These are phyloP conservation scores for Sarotherodon lohbergeri DNA, from an alignment of 2,113 vertebrate species.

Conservation along the genomic window DNA sequence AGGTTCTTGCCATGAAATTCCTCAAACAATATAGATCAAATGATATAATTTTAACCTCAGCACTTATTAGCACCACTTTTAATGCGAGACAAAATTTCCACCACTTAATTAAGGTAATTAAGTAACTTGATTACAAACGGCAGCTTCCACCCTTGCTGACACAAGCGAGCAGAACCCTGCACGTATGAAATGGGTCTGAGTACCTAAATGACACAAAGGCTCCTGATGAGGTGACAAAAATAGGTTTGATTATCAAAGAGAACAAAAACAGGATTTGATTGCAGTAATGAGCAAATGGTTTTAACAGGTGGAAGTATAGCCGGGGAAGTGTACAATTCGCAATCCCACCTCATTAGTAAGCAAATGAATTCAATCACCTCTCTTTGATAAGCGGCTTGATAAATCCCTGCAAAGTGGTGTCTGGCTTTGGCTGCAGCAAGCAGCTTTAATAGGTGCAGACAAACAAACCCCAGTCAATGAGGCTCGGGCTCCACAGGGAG, in stretches of 20 bases:
- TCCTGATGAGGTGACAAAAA: slow-evolving; percentile 43
- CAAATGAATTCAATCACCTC: slow-evolving; percentile 63
- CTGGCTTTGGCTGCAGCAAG: slow-evolving; percentile 33
- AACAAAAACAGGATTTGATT: slow-evolving; percentile 39
- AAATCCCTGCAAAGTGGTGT: slow-evolving; percentile 52
- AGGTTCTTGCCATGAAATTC: background rate
- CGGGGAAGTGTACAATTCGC: slow-evolving; percentile 28
- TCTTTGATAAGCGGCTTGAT: slow-evolving; percentile 49
- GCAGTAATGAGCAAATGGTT: slow-evolving; percentile 40
- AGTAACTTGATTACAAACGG: background rate
- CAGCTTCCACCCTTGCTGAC: background rate
- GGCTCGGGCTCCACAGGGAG: slow-evolving; percentile 24
- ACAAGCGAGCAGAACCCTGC: background rate
- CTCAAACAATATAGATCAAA: background rate
- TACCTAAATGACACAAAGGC: background rate
- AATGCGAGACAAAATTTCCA: background rate
- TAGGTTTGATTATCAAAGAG: slow-evolving; percentile 36
- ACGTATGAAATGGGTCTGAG: background rate
- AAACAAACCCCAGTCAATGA: slow-evolving; percentile 46
- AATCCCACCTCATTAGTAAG: slow-evolving; percentile 55
- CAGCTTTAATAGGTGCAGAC: slow-evolving; percentile 50
- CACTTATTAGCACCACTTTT: background rate
- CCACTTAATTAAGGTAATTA: background rate
- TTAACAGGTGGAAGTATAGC: slow-evolving; percentile 48
- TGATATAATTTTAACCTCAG: background rate